Evolutionary conservation across 2,797 vertebrate genomes (phyloP), one percentile per base, ranked within the genome.

Genomic region (Rhadinocentrus ornatus): DNA sequence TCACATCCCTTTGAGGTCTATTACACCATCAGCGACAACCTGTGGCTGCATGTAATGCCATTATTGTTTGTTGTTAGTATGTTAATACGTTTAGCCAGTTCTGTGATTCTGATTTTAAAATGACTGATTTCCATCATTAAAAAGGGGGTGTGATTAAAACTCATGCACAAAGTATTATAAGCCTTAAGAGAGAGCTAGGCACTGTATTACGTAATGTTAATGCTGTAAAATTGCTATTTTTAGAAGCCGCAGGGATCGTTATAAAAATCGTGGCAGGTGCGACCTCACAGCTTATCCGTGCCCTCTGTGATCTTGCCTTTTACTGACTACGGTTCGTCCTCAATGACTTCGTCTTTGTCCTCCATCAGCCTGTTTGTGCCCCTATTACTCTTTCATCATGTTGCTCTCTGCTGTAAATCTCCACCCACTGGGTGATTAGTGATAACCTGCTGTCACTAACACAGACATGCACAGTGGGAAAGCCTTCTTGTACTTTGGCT

Each of bases 371-470:
- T 54, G 68, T 71, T 55, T 44, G 37, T 18, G 12, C 80, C 56
- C 70, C 66, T 66, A 58, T 73, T 64, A 59, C 71, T 81, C 74
- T 72, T 82, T 56, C 82, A 85, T 79, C 69, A 26, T 62, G 81
- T 24, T 31, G 15, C 78, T 75, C 53, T 68, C 74, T 74, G 35
- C 55, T 69, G 69, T 80, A 82, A 86, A 46, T 79, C 63, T 73
- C 46, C 78, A 77, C 90, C 88, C 80, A 80, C 90, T 71, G 91
- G 71, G 89, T 89, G 85, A 92, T 94, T 90, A 93, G 88, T 65
- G 80, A 79, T 53, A 69, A 80, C 90, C 89, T 3, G 66, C 92
- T 92, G 90, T 83, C 82, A 80, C 46, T 69, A 70, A 80, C 85
- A 89, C 72, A 89, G 73, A 79, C 73, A 62, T 24, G 72, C 80